phyloP scores from a whole-genome alignment of 2,888 invertebrate genomes.

The Anoncus sp. region DNA sequence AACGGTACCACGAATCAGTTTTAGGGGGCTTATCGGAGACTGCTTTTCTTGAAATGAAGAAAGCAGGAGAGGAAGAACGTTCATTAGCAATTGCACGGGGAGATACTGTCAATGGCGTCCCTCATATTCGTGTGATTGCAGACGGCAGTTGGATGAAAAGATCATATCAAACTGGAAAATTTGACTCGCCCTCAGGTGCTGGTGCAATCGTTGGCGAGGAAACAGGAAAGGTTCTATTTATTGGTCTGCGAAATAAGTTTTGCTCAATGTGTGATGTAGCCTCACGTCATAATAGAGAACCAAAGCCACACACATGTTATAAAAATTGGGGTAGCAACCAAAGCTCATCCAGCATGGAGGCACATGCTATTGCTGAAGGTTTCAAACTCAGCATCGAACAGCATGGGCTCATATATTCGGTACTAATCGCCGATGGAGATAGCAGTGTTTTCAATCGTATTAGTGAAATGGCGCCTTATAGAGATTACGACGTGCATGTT shows the following conservation, averaged over 20 bases:
- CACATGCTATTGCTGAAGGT: constrained; percentile 37
- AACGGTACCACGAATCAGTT: constrained; percentile 10
- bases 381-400: constrained; percentile 24
- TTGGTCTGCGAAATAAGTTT: constrained; percentile 70
- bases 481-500: no score
- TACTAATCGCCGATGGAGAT: no score
- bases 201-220: constrained; percentile 53
- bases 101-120: background rate
- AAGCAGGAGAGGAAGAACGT: constrained; percentile 29
- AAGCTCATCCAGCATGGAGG: constrained; percentile 27
- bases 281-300: constrained; percentile 7
- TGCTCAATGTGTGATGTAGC: constrained; percentile 63
- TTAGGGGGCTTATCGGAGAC: background rate
- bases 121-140: background rate
- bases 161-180: background rate
- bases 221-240: constrained; percentile 64
- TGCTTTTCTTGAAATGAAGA: constrained; percentile 4
- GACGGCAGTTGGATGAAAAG: constrained; percentile 3
- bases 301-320: background rate
- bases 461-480: no score
- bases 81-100: constrained; percentile 12
- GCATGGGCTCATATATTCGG: constrained; percentile 38
- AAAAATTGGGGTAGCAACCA: constrained; percentile 17
- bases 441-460: no score
- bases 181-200: constrained; percentile 6